phyloP scores from a whole-genome alignment of 2,888 invertebrate genomes.

The Tenthredo distinguenda region DNA sequence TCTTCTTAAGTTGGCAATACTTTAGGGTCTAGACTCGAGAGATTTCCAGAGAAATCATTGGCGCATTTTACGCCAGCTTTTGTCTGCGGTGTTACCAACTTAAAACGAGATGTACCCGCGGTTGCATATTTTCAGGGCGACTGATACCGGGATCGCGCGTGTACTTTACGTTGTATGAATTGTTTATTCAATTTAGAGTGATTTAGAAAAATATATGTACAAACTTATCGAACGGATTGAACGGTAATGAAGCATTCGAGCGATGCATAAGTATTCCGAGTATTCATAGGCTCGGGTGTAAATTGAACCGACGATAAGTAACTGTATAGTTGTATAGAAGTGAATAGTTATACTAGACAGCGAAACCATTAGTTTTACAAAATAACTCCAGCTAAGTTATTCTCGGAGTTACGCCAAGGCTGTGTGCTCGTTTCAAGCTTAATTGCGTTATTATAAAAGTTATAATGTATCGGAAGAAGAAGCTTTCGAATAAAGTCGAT shows the following conservation, averaged over 20 bases:
- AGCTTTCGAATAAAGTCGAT: not conserved
- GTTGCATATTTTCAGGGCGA: no score
- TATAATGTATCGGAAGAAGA: slow-evolving; percentile 27
- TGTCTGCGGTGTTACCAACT: no score
- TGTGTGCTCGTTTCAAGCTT: slow-evolving; percentile 51
- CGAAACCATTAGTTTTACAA: slow-evolving; percentile 13
- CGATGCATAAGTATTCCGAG: not conserved
- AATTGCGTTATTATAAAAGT: slow-evolving; percentile 52
- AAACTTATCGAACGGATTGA: not conserved
- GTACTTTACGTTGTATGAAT: not conserved
- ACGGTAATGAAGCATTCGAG: not conserved
- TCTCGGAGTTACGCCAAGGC: slow-evolving; percentile 52
- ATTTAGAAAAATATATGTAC: not conserved
- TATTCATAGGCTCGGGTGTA: not conserved
- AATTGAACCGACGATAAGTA: not conserved
- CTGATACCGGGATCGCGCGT: no score
- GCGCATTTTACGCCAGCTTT: no score
- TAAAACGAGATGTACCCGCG: not conserved
- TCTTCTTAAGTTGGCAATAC: no score
- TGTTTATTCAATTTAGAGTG: slow-evolving; percentile 11
- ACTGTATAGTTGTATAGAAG: not conserved
- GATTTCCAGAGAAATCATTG: no score
- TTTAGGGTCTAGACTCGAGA: no score
- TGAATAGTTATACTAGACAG: not conserved
- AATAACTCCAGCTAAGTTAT: slow-evolving; percentile 39